These are phyloP conservation scores for Setophaga petechia DNA, from an alignment of 2,113 vertebrate species.

Conservation along the genomic window DNA sequence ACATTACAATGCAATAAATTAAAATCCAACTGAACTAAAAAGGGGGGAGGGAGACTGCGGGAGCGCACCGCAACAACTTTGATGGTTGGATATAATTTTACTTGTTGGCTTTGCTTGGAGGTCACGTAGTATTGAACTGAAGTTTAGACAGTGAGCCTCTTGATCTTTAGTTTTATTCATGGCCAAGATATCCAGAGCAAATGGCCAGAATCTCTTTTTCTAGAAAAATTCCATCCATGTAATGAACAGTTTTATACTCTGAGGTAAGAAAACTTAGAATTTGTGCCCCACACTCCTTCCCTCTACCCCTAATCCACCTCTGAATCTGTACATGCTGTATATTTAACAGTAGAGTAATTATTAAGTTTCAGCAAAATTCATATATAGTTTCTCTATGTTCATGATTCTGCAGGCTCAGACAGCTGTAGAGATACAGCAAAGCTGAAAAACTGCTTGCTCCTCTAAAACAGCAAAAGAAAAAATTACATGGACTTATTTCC, in stretches of 20 bases:
- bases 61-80: too few species aligned
- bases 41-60: too few species aligned
- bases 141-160: neutral
- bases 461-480: neutral
- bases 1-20: too few species aligned
- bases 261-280: neutral
- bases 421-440: neutral
- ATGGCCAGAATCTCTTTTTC: neutral
- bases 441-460: constrained; percentile 29
- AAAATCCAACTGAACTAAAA: too few species aligned
- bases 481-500: constrained; percentile 63
- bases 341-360: constrained; percentile 8
- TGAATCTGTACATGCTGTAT: neutral
- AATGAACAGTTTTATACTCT: neutral
- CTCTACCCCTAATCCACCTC: neutral
- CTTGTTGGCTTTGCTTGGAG: neutral
- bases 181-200: neutral
- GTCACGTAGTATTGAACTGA: neutral
- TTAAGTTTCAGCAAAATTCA: constrained; percentile 36
- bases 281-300: fast-evolving
- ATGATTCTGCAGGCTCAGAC: constrained; percentile 42
- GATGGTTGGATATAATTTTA: neutral
- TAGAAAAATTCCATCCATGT: neutral
- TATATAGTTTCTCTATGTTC: neutral
- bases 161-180: neutral